Percentiles rank a stretch among this genome's conserved stretches.
phyloP scores from a whole-genome alignment of 2,797 vertebrate genomes.

The Argentina silus region DNA sequence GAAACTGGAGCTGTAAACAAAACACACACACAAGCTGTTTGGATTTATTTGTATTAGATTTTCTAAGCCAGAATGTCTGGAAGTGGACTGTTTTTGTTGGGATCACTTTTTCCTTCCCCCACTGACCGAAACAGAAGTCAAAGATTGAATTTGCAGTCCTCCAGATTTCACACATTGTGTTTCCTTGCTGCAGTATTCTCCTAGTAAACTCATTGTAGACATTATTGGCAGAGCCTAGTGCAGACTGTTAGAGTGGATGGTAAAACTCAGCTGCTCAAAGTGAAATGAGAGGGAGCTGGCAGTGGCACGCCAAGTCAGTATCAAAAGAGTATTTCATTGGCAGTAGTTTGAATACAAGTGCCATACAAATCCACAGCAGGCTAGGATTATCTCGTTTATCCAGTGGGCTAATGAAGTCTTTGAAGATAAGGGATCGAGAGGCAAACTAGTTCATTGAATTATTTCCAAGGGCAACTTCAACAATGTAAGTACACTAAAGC shows the following conservation, averaged over 20 bases:
- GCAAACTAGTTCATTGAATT: background rate
- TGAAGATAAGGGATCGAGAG: background rate
- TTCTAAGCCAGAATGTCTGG: constrained; percentile 24
- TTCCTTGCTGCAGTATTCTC: background rate
- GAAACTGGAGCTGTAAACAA: constrained; percentile 35
- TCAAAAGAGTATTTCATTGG: constrained; percentile 4
- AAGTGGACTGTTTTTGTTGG: constrained; percentile 21
- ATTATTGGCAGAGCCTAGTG: constrained; percentile 1
- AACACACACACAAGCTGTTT: constrained; percentile 7
- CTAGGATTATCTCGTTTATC: background rate
- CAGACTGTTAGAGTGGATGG: background rate
- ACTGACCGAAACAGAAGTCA: constrained; percentile 15
- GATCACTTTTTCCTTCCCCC: constrained; percentile 27
- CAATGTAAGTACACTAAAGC: background rate
- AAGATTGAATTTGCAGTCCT: constrained; percentile 20
- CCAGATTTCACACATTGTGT: constrained; percentile 20
- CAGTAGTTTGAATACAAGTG: background rate
- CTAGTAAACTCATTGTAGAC: background rate
- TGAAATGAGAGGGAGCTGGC: background rate
- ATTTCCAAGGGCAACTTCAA: background rate
- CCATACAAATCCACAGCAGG: background rate
- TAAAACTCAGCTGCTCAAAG: background rate
- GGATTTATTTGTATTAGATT: constrained; percentile 39
- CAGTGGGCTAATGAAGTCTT: background rate
- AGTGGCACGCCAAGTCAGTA: background rate